Evolutionary conservation across 1,140 invertebrate species (phyloP), one percentile per base, ranked within the genome.

Genomic region (Drosophila kanapiae): DNA sequence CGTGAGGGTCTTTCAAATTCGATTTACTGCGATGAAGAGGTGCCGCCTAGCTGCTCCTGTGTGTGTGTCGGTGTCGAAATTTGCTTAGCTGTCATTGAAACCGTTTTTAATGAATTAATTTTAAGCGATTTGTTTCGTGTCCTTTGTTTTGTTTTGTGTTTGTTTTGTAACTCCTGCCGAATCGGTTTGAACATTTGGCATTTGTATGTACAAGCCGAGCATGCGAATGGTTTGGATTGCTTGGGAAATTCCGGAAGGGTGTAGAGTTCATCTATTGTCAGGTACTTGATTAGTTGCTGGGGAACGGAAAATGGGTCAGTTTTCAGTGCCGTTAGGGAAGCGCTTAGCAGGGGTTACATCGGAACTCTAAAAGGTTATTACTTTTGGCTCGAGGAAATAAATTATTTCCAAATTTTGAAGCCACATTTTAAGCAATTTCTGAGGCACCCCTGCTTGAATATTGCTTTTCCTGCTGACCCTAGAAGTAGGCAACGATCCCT

Each of bases 221-320:
- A 33, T 69, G 23, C 23, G 9, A 23, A 47, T 40, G 27, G 62
- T 10, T 33, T 18, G 37, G 47, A 43, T 14, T 29, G 53, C 27
- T 9, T 42, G 65, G 43, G 67, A 51, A 61, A 42, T 59, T 62
- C 40, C 70, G 42, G 33, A 63, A 62, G 45, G 35, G 58, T 78
- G n/a, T 63, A 45, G 53, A 45, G 53, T 78, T 71, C 62, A 85
- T 72, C 90, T 91, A 91, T 91, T 91, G 88, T 91, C 88, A 91
- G 88, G 88, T 91, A 91, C 88, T 91, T 91, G 82, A 88, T 88
- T 90, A 85, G 69, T 84, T 87, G 42, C 47, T 49, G 75, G 68
- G 68, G 33, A 68, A 74, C 38, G 56, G 61, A 43, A 58, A 49
- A 40, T 37, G 48, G 42, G 47, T 51, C 40, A 59, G 45, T 62